These are phyloP conservation scores for Etia nguti DNA, from an alignment of 2,113 vertebrate genomes.

Conservation along the genomic window DNA sequence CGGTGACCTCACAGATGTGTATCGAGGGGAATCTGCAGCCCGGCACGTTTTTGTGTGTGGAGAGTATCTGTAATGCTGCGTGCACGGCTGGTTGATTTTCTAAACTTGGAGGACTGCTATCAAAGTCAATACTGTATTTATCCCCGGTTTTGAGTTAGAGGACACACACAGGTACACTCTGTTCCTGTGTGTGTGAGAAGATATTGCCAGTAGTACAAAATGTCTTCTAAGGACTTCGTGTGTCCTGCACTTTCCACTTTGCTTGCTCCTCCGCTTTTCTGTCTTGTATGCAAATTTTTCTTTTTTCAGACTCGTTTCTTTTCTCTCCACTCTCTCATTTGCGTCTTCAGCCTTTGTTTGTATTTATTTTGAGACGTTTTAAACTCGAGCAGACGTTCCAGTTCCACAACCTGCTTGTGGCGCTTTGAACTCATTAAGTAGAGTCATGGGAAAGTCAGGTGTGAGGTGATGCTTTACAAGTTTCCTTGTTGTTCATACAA, in stretches of 20 bases:
- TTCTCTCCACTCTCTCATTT: background rate
- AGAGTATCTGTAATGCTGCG: background rate
- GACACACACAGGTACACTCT: background rate
- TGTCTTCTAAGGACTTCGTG: background rate
- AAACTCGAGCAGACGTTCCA: background rate
- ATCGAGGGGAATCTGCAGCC: background rate
- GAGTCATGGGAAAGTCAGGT: background rate
- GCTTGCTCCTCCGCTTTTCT: background rate
- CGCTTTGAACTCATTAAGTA: background rate
- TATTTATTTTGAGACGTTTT: background rate
- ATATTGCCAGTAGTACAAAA: conserved; percentile 10
- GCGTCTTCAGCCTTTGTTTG: background rate
- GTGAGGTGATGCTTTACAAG: background rate
- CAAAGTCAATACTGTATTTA: conserved; percentile 33
- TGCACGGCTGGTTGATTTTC: background rate
- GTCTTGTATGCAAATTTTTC: background rate
- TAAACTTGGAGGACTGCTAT: background rate
- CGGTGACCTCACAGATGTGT: background rate
- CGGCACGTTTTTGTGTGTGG: background rate
- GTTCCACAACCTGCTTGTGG: background rate
- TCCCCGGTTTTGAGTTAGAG: background rate
- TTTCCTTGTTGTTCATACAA: background rate
- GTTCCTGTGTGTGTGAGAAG: background rate
- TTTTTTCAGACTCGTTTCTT: background rate
- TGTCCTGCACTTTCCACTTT: background rate